Evolutionary conservation across 1,140 invertebrate genomes (phyloP), one percentile per base, ranked within the genome.

Genomic region (Cardiocondyla obscurior): DNA sequence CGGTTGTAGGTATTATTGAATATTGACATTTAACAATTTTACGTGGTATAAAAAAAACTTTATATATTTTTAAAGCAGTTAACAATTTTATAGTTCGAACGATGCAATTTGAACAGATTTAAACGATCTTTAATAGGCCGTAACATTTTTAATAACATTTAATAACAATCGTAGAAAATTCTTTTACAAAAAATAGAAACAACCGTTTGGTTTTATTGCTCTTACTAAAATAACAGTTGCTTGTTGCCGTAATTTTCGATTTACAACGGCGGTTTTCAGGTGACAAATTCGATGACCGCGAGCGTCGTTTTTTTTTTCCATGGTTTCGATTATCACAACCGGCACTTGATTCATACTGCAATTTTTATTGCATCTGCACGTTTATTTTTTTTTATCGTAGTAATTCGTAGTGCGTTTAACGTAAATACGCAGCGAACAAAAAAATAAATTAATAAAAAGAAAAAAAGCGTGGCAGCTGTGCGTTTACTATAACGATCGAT

Each of bases 1-100:
- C 57, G 42, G 49, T 62, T 14, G 42, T 49, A 46, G 19, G 33
- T 62, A 8, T 76, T 60, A 76, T 64, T 30, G 39, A n/a, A 74
- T 72, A 72, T 72, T 72, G 69, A 72, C 33, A 2, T 42, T 72
- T 57, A 72, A 72, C 69, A 72, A 57, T 72, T 72, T 72, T n/a
- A 28, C n/a, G 19, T 36, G 67, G 5, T 16, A n/a, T 28, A 57
- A 72, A 72, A 72, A 28, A 72, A 72, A 28, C 46, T 72, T 36
- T 36, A 72, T 49, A 49, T n/a, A 69, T 51, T n/a, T 49, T 33
- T 1, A 36, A 12, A 30, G 7, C n/a, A 33, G n/a, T n/a, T n/a
- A n/a, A n/a, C 30, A 51, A 0, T 53, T 72, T 53, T 55, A 49
- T 65, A 1, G 4, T 22, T 3, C 5, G 44, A 49, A 12, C n/a